Percentiles rank a stretch among this genome's conserved stretches.
Conservation (phyloP, 2,113 vertebrate genomes). For the Fregata magnificens region DNA sequence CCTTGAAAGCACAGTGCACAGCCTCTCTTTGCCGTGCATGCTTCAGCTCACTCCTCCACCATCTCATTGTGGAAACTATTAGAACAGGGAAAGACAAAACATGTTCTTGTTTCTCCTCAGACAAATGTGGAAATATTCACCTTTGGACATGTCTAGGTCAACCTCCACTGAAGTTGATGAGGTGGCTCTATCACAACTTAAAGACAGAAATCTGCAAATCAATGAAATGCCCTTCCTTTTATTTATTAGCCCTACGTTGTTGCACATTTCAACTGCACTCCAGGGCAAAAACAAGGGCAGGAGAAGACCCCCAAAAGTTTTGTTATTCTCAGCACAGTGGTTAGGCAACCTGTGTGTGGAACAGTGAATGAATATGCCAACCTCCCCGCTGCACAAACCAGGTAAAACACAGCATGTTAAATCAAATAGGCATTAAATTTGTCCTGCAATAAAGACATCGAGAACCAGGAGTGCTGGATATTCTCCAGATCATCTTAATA, state of each 20-base stretch:
- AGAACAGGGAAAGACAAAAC: not conserved
- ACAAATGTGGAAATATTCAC: not conserved
- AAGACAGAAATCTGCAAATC: not conserved
- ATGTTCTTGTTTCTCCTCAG: not conserved
- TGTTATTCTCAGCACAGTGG: not conserved
- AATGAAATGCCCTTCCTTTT: not conserved
- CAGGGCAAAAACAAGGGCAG: not conserved
- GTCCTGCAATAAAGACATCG: not conserved
- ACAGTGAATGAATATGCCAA: not conserved
- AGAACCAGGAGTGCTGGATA: not conserved
- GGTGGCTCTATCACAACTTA: not conserved
- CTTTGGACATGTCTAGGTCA: not conserved
- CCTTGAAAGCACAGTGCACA: not conserved
- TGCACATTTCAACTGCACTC: not conserved
- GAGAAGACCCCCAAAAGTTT: not conserved
- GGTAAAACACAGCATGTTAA: not conserved
- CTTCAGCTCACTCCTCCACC: not conserved
- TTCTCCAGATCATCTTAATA: not conserved
- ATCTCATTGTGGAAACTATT: not conserved
- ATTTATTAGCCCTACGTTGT: not conserved
- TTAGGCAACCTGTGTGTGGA: not conserved
- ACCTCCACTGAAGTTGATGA: not conserved
- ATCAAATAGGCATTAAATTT: not conserved
- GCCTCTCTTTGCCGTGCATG: not conserved
- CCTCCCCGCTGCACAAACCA: not conserved